A percentile compares a stretch with the other conserved stretches of the same genome.
Conservation (phyloP, 2,888 invertebrate genomes). For the Nudaria mundana region DNA sequence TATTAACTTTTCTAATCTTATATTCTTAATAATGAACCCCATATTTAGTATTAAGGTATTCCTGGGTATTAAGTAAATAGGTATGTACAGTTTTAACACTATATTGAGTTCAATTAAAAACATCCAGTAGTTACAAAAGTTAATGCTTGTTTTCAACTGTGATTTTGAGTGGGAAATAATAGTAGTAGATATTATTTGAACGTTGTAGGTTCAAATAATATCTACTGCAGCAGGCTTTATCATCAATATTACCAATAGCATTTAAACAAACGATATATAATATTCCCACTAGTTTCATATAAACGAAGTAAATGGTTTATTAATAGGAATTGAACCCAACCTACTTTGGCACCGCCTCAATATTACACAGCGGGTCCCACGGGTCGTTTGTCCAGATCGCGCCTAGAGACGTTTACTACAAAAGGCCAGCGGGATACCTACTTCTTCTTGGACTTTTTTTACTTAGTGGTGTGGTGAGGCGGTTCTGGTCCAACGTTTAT, state of each 20-base stretch:
- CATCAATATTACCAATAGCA: conserved; percentile 73
- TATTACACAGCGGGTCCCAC: conserved; percentile 71
- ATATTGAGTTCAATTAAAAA: no score
- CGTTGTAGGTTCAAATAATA: no score
- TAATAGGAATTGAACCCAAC: conserved; percentile 68
- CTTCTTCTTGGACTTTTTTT: conserved; percentile 72
- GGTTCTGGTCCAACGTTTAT: conserved; percentile 66
- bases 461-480: conserved; percentile 74
- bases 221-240: conserved; percentile 70
- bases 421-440: conserved; percentile 75
- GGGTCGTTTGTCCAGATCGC: conserved; percentile 73
- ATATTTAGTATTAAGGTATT: no score
- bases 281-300: conserved; percentile 62
- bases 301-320: conserved; percentile 73
- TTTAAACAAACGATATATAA: conserved; percentile 48
- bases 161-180: no score
- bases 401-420: conserved; percentile 61
- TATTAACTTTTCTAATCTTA: no score
- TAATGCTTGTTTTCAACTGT: no score
- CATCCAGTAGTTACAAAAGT: no score
- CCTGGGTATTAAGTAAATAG: no score
- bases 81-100: no score
- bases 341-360: conserved; percentile 63
- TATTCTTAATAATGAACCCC: no score
- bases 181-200: no score